Percentiles rank a stretch among this genome's conserved stretches.
Evolutionary conservation across 92 coral and sea anemone species (phyloP).

Genomic region (Palythoa grandiflora): DNA sequence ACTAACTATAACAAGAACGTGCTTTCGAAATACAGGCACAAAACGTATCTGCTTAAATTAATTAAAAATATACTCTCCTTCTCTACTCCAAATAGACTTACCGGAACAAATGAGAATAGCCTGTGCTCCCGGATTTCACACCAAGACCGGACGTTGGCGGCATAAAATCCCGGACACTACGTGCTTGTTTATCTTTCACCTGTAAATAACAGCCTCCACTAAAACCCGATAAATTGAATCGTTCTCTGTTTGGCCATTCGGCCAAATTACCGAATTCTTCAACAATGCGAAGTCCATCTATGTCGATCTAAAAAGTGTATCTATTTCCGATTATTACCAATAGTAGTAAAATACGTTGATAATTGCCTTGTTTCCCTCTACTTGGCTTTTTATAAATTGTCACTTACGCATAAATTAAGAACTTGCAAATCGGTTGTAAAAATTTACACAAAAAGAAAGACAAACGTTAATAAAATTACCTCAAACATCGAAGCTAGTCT

Average conservation of each 20-base stretch:
- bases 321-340: not conserved
- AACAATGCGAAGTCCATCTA: conserved; percentile 32
- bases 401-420: not conserved
- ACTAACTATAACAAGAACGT: not conserved
- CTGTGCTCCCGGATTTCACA: conserved; percentile 19
- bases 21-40: not conserved
- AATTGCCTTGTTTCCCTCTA: not conserved
- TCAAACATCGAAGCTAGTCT: conserved; percentile 11
- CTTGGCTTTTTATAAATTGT: not conserved
- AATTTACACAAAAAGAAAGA: not conserved
- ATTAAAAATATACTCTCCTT: not conserved
- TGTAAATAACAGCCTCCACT: conserved; percentile 38
- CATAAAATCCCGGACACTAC: conserved; percentile 34
- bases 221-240: conserved; percentile 39
- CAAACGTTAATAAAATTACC: conserved; percentile 16
- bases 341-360: not conserved
- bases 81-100: conserved; percentile 1
- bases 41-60: not conserved
- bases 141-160: conserved; percentile 16
- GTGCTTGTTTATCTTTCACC: conserved; percentile 41
- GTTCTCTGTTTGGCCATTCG: conserved; percentile 49
- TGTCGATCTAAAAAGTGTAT: conserved; percentile 10
- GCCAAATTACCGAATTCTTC: conserved; percentile 24
- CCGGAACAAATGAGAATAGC: conserved; percentile 45
- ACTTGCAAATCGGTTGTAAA: conserved; percentile 6